These are phyloP conservation scores for Etheostoma spectabile DNA, from an alignment of 2,113 vertebrate species.

Conservation along the genomic window DNA sequence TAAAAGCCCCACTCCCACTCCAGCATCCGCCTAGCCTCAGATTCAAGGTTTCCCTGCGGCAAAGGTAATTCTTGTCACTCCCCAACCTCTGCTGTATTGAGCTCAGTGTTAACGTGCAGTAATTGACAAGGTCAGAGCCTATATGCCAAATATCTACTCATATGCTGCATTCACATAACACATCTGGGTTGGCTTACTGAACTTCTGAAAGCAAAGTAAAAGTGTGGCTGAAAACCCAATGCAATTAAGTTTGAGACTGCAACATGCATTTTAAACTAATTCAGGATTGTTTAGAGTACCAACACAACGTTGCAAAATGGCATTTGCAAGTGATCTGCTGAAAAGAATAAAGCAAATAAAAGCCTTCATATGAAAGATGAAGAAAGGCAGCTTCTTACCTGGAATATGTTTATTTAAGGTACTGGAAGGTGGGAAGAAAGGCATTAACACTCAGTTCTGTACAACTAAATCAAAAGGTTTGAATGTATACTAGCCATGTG, in stretches of 20 bases:
- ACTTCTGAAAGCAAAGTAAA: background rate
- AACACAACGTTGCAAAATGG: too few species aligned
- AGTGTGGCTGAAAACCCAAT: background rate
- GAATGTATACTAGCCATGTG: background rate
- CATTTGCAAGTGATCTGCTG: background rate
- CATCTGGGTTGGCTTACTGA: background rate
- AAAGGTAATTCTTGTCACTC: background rate
- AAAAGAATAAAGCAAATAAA: background rate
- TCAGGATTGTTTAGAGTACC: too few species aligned
- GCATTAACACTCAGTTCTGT: background rate
- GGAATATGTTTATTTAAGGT: background rate
- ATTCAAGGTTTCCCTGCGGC: background rate
- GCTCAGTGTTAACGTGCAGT: background rate
- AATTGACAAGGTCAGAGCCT: too few species aligned
- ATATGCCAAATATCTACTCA: too few species aligned
- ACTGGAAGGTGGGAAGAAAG: background rate
- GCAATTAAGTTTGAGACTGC: background rate
- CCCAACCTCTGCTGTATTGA: background rate
- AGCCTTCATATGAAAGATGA: background rate
- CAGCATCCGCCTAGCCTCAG: background rate
- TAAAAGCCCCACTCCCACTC: background rate
- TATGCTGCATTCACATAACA: background rate
- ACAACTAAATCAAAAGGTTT: background rate
- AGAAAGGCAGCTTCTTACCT: background rate
- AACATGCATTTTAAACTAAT: too few species aligned